Base-by-base conservation (phyloP, 1,140 invertebrate species). In the Lepidurus packardi region DNA sequence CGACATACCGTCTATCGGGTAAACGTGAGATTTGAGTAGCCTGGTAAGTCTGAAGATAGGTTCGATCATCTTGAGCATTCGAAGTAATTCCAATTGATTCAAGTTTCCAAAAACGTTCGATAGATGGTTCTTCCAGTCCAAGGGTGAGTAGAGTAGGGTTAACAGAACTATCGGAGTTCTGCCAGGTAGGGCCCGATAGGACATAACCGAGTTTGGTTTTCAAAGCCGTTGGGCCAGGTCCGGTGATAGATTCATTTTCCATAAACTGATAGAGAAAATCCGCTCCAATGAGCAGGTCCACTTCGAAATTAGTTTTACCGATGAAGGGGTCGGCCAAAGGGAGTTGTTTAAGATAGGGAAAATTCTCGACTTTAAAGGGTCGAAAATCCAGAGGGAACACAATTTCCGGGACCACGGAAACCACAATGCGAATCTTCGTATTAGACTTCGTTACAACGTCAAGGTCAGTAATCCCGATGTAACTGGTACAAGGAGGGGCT, bases 311-410 rank as follows among this genome's bases (percentile, higher is more conserved):
- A 0, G 1, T 2, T 47, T 47, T 47, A 16, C 21, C 42, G 41
- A 73, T 65, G 34, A 9, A 78, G 53, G 77, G 77, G 1, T 78
- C n/a, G n/a, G n/a, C n/a, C n/a, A 78, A 73, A n/a, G 34, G 34
- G 16, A 78, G 41, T 1, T 78, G 34, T 24, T 78, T 78, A 1
- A 78, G 25, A 43, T 78, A 42, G 45, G 45, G 16, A 47, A 47
- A 47, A 47, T 47, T 2, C 45, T 1, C 45, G 2, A 47, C 1
- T 2, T 47, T 47, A 47, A 47, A 1, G 2, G 45, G 45, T 47
- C 45, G 1, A 47, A 47, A 47, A 47, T 47, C 45, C 45, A 47
- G 2, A 47, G 9, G 45, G 45, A 2, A 47, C 1, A 47, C 45
- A 2, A 47, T 47, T 1, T 47, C 2, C 2, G 45, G 45, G 1